Evolutionary conservation across 2,113 vertebrate species (phyloP).

Genomic region (Rutilus rutilus): DNA sequence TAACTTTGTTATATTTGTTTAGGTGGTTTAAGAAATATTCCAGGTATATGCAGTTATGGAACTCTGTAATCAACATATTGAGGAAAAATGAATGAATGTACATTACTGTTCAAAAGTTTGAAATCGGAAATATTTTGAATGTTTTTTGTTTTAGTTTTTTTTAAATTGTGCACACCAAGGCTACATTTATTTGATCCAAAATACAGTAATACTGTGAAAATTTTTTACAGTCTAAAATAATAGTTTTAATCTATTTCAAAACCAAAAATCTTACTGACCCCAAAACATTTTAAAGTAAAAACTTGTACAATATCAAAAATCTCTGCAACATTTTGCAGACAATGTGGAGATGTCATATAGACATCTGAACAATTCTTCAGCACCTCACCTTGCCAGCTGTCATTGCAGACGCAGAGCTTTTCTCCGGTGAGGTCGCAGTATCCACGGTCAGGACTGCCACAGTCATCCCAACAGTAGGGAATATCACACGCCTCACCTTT

Average conservation of each 20-base stretch:
- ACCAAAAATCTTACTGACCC: no score
- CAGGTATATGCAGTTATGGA: background rate
- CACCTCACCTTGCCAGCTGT: conserved; percentile 93
- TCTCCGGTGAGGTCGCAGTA: conserved; percentile 98
- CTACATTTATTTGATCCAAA: no score
- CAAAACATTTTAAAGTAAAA: background rate
- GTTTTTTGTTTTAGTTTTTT: background rate
- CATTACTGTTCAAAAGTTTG: background rate
- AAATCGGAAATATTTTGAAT: background rate
- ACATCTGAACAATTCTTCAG: background rate
- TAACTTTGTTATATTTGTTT: background rate
- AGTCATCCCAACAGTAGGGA: conserved; percentile 95
- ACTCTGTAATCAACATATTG: no score
- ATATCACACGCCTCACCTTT: conserved; percentile 97
- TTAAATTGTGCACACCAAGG: background rate
- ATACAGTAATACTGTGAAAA: background rate
- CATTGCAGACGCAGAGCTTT: conserved; percentile 96
- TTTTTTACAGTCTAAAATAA: background rate
- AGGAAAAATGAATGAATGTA: background rate
- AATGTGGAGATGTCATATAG: background rate
- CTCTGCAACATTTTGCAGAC: background rate
- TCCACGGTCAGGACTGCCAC: conserved; percentile 94
- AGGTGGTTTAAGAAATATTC: background rate
- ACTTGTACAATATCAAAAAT: background rate
- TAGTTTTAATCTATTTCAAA: no score